Base-by-base conservation (phyloP, 2,888 invertebrate genomes). In the Hirtodrosophila histrioides region DNA sequence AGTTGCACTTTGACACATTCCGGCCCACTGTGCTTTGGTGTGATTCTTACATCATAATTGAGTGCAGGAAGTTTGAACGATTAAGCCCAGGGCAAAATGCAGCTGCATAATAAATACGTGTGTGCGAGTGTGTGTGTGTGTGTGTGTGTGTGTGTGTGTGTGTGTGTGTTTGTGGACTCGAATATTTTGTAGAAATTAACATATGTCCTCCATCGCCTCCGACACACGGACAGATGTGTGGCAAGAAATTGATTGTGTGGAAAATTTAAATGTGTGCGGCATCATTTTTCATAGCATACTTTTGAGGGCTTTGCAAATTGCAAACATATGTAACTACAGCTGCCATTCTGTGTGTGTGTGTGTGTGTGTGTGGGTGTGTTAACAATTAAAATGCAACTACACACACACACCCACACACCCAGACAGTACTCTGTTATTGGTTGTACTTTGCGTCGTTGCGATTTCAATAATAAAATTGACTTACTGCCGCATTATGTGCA, bases 401-500 rank as follows among this genome's bases (percentile, higher is more conserved):
- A 51, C 56, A 44, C 40, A 17, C 43, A n/a, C 10, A 17, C 36
- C 10, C 35, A 36, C 6, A 27, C 8, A n/a, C 1, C 3, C 29
- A 17, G 5, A 7, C 24, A 29, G 49, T 9, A 36, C 12, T 36
- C 40, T 31, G 37, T 80, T 65, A 62, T 69, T 71, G 63, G 84
- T 77, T 77, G 63, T 68, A 49, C 72, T 56, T 63, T 64, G 64
- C 46, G 43, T 53, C 62, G 74, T 60, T 55, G 54, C 53, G 43
- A 56, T 84, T 84, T 73, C 66, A 72, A 82, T 84, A 88, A 79
- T 88, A 75, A 86, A 88, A 88, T 78, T 77, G 84, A 88, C 84
- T 88, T 88, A 69, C 84, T 75, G 79, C 69, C 70, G 67, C 86
- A 82, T 73, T 72, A 74, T 68, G 73, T 67, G 63, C 67, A 62